These are phyloP conservation scores for Panzeria rudis DNA, from an alignment of 2,888 invertebrate species.

Conservation along the genomic window DNA sequence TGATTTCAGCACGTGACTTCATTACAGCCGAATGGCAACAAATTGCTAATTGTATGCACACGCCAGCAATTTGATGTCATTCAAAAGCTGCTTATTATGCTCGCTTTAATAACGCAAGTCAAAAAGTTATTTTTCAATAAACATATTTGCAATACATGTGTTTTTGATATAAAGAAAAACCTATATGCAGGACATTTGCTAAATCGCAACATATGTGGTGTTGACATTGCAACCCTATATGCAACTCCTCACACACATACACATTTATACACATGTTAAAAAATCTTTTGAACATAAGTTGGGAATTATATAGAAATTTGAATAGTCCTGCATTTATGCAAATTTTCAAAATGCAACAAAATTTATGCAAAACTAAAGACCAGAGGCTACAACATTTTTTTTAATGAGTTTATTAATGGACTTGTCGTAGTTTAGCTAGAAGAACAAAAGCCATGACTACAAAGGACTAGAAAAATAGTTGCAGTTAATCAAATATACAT, in stretches of 20 bases:
- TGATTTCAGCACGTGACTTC: constrained; percentile 63
- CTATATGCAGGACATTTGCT: constrained; percentile 46
- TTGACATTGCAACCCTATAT: constrained; percentile 28
- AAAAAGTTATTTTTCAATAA: constrained; percentile 45
- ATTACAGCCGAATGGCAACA: constrained; percentile 43
- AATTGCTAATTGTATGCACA: constrained; percentile 51
- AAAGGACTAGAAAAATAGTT: constrained; percentile 17
- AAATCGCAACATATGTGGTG: constrained; percentile 1
- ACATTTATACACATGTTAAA: neutral
- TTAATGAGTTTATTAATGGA: constrained; percentile 56
- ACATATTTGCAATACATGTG: constrained; percentile 39
- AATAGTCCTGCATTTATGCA: constrained; percentile 40
- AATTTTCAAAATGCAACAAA: constrained; percentile 44
- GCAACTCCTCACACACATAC: neutral
- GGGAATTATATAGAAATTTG: neutral
- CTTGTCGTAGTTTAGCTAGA: constrained; percentile 14
- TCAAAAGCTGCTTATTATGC: constrained; percentile 27
- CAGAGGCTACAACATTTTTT: constrained; percentile 14
- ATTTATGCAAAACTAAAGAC: constrained; percentile 32
- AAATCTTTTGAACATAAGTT: constrained; percentile 39
- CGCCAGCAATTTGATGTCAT: constrained; percentile 37
- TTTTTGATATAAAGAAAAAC: neutral
- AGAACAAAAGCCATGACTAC: neutral
- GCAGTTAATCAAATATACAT: constrained; percentile 56
- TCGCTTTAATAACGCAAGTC: constrained; percentile 20